These are phyloP conservation scores for Siphlonurus alternatus DNA, from an alignment of 2,888 invertebrate species.

Conservation along the genomic window DNA sequence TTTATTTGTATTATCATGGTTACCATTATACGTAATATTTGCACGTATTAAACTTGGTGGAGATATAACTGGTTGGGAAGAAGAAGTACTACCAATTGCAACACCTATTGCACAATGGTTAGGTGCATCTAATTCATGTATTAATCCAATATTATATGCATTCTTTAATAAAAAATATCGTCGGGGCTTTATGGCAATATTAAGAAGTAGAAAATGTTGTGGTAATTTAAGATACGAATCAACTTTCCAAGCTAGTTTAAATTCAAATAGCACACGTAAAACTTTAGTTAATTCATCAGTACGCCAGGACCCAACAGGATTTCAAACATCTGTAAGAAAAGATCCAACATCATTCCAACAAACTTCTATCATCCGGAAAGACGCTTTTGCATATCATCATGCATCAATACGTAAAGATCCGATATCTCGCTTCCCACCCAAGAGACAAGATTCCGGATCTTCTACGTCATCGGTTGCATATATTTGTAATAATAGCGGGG, in stretches of 20 bases:
- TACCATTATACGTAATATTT: slow-evolving; percentile 79
- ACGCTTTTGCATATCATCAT: background rate
- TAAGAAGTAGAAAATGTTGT: slow-evolving; percentile 72
- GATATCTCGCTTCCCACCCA: slow-evolving; percentile 22
- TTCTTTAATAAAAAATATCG: slow-evolving; percentile 91
- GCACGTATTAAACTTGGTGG: slow-evolving; percentile 72
- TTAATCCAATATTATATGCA: slow-evolving; percentile 86
- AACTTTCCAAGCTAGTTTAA: slow-evolving; percentile 69
- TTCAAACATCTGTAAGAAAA: background rate
- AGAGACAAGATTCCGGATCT: slow-evolving; percentile 12
- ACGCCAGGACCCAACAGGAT: slow-evolving; percentile 18
- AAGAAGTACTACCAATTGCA: slow-evolving; percentile 53
- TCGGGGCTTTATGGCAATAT: slow-evolving; percentile 73
- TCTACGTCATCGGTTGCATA: slow-evolving; percentile 34
- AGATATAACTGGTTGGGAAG: slow-evolving; percentile 56
- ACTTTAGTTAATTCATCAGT: slow-evolving; percentile 53
- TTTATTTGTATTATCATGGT: slow-evolving; percentile 84
- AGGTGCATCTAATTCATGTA: slow-evolving; percentile 86
- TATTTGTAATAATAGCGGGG: slow-evolving; percentile 58
- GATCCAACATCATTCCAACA: background rate
- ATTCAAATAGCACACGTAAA: slow-evolving; percentile 60
- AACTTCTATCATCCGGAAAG: background rate
- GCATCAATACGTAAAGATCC: background rate
- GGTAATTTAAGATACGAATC: slow-evolving; percentile 73
- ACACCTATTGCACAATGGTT: slow-evolving; percentile 86